Evolutionary conservation across 2,113 vertebrate genomes (phyloP), one percentile per base, ranked within the genome.

Genomic region (Rissa tridactyla): DNA sequence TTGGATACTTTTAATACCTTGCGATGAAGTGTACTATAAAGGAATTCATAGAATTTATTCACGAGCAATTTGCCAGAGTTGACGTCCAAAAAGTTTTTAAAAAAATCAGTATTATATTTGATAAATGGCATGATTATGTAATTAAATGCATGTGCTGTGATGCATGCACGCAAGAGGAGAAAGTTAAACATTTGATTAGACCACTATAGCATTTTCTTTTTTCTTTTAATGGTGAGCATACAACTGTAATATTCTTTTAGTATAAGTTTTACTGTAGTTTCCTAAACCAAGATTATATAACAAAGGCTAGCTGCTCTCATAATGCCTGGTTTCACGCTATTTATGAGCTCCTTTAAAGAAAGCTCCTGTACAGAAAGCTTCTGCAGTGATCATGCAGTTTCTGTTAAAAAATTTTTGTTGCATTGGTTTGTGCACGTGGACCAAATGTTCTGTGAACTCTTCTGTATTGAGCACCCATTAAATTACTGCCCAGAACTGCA

Each of bases 181-280:
- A 94, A 94, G 57, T 85, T 79, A 87, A 93, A 76, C 36, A 66
- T 85, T 86, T 94, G 38, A 79, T 86, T 94, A 29, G 27, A 77
- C 15, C 40, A 15, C 65, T 72, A 7, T 27, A 82, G 57, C n/a
- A 55, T 72, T 87, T 96, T 88, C 58, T 44, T 71, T 78, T 93
- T 95, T 89, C 52, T 93, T 86, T 68, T 64, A 85, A 71, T 87
- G 77, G 49, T 77, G 32, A 91, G 32, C 40, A 58, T n/a, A 65
- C 83, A 89, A 47, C 32, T 94, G 38, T 86, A 66, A 66, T 80
- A 58, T 69, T 92, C 65, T 71, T 92, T 76, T 64, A 92, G 60
- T 66, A 6, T 38, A 86, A 84, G 36, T 91, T 94, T 90, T 72
- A 87, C 72, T 69, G 70, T 61, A 38, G 30, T 94, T 94, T 92